Evolutionary conservation across 2,113 vertebrate species (phyloP), one percentile per base, ranked within the genome.

Genomic region (Laterallus jamaicensis): DNA sequence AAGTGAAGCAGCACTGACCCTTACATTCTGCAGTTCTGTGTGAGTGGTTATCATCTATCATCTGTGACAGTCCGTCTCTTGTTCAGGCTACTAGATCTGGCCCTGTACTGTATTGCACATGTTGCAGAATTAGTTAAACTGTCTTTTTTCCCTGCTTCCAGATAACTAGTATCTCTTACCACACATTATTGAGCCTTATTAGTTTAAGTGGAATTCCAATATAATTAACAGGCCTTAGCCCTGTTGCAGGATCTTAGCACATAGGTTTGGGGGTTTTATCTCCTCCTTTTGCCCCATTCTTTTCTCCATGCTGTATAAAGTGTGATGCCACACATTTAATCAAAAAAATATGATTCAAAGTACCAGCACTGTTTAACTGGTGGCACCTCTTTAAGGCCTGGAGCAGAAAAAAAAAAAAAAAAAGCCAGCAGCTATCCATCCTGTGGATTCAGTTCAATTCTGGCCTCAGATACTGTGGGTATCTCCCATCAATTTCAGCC

Each of bases 211-310:
- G 54, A 82, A 69, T 70, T 60, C 6, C 32, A 69, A 11, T 7
- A 50, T 5, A n/a, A 69, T 52, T 37, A 66, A 50, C 32, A 80
- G 44, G 31, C 28, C n/a, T 73, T 29, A 62, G 50, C 25, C 12
- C 50, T 32, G 9, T 13, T 52, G 77, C 28, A 17, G 22, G 28
- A 15, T 32, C 26, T 73, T 25, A 54, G 29, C 22, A 2, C 2
- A 54, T 11, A 31, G 0, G 0, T 52, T 22, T 17, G 14, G 22
- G 24, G 1, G 8, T 0, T 1, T n/a, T 82, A 71, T 52, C 16
- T 40, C 4, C 9, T 35, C 21, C 6, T 76, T 73, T 58, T 74
- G 14, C 22, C 29, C 54, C 15, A 49, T 44, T 64, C 20, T 83
- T 82, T 71, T 50, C 15, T n/a, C 25, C 18, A 6, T 15, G 17